phyloP scores from a whole-genome alignment of 1,140 invertebrate species.

The Meteorus sp. region DNA sequence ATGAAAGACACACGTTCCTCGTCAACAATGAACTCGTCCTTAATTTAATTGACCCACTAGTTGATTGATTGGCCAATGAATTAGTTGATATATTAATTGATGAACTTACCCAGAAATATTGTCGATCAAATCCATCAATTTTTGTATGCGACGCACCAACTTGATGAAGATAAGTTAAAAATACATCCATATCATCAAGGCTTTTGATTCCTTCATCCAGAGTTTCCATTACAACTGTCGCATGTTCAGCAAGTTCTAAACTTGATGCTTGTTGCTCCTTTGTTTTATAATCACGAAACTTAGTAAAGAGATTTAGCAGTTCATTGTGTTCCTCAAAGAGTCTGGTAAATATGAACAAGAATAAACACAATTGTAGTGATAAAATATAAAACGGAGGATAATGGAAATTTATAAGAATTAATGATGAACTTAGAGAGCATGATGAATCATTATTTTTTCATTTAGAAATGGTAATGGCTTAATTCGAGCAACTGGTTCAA shows the following conservation, averaged over 20 bases:
- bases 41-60: too few relatives aligned
- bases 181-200: slow-evolving; percentile 81
- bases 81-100: not conserved
- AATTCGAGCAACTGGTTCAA: too few relatives aligned
- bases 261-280: slow-evolving; percentile 79
- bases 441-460: too few relatives aligned
- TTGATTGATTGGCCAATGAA: too few relatives aligned
- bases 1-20: too few relatives aligned
- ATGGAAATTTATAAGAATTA: not conserved
- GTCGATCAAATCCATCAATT: slow-evolving; percentile 82
- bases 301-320: slow-evolving; percentile 77
- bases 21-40: too few relatives aligned
- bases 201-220: slow-evolving; percentile 84
- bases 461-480: too few relatives aligned
- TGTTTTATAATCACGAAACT: slow-evolving; percentile 77
- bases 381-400: slow-evolving; percentile 13
- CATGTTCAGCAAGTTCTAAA: slow-evolving; percentile 83
- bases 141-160: slow-evolving; percentile 80
- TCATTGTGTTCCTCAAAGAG: slow-evolving; percentile 87
- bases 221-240: slow-evolving; percentile 85
- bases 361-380: slow-evolving; percentile 26
- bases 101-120: slow-evolving; percentile 82
- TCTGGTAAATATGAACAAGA: too few relatives aligned
- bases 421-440: too few relatives aligned
- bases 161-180: slow-evolving; percentile 79